Percentiles rank a stretch among this genome's conserved stretches.
Conservation (phyloP, 1,140 invertebrate genomes). For the Cyclina sinensis region DNA sequence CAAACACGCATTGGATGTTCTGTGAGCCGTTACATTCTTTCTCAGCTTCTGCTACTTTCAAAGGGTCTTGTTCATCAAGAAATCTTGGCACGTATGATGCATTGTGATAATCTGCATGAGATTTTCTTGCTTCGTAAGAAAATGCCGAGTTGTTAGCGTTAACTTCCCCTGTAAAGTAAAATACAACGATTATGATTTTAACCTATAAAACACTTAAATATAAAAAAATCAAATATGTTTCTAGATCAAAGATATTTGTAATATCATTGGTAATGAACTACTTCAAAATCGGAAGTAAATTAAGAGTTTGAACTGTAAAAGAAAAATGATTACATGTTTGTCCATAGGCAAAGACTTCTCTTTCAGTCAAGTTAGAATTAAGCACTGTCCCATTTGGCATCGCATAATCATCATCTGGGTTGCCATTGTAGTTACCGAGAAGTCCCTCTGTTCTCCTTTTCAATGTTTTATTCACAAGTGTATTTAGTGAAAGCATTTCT, state of each 20-base stretch:
- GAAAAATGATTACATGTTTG: no score
- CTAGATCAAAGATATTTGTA: background rate
- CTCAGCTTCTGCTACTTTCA: no score
- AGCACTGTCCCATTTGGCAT: conserved; percentile 49
- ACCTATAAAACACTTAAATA: background rate
- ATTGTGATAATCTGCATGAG: no score
- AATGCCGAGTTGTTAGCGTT: no score
- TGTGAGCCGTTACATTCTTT: no score
- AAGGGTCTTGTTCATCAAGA: no score
- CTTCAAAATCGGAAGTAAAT: background rate
- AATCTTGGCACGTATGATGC: no score
- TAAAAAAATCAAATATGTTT: background rate
- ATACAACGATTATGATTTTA: background rate
- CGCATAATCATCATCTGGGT: conserved; percentile 34
- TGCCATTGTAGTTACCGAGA: conserved; percentile 51
- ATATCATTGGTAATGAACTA: background rate
- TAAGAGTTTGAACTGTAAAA: background rate
- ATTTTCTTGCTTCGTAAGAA: no score
- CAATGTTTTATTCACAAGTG: background rate
- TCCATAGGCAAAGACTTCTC: conserved; percentile 39
- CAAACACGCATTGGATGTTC: no score
- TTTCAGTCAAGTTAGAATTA: conserved; percentile 28
- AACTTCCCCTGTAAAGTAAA: no score
- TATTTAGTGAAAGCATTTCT: conserved; percentile 24
- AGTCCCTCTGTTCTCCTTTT: conserved; percentile 26